These are phyloP conservation scores for Tribolium freemani DNA, from an alignment of 2,888 invertebrate species.

Conservation along the genomic window DNA sequence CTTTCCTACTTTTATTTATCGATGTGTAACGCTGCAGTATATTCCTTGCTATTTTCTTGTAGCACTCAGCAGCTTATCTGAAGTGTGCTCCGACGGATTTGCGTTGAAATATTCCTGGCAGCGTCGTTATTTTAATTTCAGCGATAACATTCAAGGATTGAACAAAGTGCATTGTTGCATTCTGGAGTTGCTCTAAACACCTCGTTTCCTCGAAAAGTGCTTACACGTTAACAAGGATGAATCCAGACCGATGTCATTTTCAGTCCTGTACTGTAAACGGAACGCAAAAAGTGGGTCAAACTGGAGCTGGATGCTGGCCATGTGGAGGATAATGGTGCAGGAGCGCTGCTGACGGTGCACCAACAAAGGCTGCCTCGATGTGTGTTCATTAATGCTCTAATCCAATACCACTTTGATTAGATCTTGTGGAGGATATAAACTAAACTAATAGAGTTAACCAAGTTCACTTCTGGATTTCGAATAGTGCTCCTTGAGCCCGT, in stretches of 20 bases:
- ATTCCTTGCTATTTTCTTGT: neutral
- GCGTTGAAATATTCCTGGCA: conserved; percentile 5
- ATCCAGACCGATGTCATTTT: conserved; percentile 12
- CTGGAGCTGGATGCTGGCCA: conserved; percentile 18
- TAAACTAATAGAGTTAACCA: conserved; percentile 35
- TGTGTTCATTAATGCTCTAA: conserved; percentile 39
- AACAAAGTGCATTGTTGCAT: conserved; percentile 29
- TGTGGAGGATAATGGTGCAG: conserved; percentile 29
- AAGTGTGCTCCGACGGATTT: neutral
- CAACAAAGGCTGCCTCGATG: neutral
- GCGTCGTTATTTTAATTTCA: conserved; percentile 16
- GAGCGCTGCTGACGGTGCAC: conserved; percentile 17
- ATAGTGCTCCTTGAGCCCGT: conserved; percentile 1
- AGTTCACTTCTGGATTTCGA: conserved; percentile 33
- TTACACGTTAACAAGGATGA: neutral
- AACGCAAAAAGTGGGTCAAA: conserved; percentile 32
- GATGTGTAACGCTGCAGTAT: neutral
- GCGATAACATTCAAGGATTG: conserved; percentile 14
- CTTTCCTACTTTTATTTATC: neutral
- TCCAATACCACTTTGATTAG: conserved; percentile 38
- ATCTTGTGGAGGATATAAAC: conserved; percentile 39
- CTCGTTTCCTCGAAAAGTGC: conserved; percentile 9
- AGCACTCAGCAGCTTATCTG: neutral
- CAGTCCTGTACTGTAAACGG: neutral
- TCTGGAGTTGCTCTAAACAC: conserved; percentile 1